Evolutionary conservation across 2,797 vertebrate species (phyloP).

Genomic region (Hipposideros larvatus): DNA sequence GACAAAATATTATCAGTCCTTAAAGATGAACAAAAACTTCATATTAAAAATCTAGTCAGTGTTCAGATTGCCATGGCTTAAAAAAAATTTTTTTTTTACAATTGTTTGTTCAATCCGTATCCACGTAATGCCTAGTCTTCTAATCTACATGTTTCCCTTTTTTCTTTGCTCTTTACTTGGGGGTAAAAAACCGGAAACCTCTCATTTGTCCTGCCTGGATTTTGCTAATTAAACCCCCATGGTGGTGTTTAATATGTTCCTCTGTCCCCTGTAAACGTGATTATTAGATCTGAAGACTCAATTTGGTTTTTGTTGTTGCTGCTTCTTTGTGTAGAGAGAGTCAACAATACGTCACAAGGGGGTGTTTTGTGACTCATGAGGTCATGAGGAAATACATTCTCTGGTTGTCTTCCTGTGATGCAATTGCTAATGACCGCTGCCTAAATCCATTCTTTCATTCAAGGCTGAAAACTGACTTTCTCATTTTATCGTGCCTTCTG

Average conservation of each 20-base stretch:
- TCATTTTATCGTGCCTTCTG: neutral
- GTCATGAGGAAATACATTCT: neutral
- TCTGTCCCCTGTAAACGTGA: neutral
- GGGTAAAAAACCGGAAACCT: neutral
- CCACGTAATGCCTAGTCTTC: neutral
- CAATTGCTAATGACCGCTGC: neutral
- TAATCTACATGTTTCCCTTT: neutral
- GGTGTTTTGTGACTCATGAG: neutral
- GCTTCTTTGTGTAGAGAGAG: neutral
- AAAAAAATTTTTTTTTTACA: neutral
- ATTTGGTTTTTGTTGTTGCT: neutral
- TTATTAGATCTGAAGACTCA: neutral
- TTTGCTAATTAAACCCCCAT: neutral
- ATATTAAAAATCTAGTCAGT: neutral
- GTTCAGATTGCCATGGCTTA: neutral
- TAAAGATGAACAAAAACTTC: neutral
- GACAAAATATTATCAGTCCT: neutral
- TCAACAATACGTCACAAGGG: neutral
- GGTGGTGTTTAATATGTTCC: neutral
- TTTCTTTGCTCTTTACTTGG: neutral
- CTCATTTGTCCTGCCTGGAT: constrained; percentile 16
- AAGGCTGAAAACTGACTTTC: neutral
- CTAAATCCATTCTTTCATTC: neutral
- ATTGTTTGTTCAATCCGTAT: neutral
- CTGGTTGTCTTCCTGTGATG: neutral